These are phyloP conservation scores for Drosophila repleta DNA, from an alignment of 1,140 invertebrate genomes.

Conservation along the genomic window DNA sequence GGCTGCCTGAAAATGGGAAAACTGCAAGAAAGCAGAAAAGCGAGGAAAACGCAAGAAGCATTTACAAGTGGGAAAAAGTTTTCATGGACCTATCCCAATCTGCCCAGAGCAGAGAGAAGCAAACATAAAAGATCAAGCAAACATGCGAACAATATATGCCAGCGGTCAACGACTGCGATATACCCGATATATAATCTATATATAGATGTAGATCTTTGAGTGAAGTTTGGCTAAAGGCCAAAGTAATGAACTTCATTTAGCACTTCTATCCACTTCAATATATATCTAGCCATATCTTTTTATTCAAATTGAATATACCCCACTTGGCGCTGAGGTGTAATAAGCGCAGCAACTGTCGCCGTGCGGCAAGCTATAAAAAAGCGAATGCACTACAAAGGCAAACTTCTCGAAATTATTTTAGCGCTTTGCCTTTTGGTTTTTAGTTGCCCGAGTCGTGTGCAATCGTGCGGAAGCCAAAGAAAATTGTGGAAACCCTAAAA, in stretches of 20 bases:
- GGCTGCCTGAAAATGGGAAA: not conserved
- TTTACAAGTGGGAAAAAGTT: slow-evolving; percentile 25
- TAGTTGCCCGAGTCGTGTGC: slow-evolving; percentile 70
- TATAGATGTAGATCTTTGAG: not conserved
- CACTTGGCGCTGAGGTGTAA: not conserved
- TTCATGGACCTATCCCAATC: slow-evolving; percentile 55
- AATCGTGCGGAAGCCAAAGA: slow-evolving; percentile 69
- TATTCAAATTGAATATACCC: slow-evolving; percentile 10
- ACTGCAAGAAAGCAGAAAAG: not conserved
- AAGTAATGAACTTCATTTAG: no score
- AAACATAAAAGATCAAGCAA: slow-evolving; percentile 22
- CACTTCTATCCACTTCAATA: no score
- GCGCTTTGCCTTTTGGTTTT: slow-evolving; percentile 52
- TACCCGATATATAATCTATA: slow-evolving; percentile 10
- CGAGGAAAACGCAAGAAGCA: slow-evolving; percentile 10
- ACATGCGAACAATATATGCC: not conserved
- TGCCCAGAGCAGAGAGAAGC: slow-evolving; percentile 1
- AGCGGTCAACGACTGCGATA: not conserved
- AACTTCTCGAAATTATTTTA: slow-evolving; percentile 78
- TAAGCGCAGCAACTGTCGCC: slow-evolving; percentile 25
- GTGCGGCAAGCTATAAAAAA: slow-evolving; percentile 37
- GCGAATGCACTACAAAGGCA: slow-evolving; percentile 71
- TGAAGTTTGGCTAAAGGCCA: no score
- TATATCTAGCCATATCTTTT: not conserved
- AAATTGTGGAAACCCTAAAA: slow-evolving; percentile 39